A percentile compares a stretch with the other conserved stretches of the same genome.
Conservation (phyloP, 2,113 vertebrate species). For the Cephalopholis sonnerati region DNA sequence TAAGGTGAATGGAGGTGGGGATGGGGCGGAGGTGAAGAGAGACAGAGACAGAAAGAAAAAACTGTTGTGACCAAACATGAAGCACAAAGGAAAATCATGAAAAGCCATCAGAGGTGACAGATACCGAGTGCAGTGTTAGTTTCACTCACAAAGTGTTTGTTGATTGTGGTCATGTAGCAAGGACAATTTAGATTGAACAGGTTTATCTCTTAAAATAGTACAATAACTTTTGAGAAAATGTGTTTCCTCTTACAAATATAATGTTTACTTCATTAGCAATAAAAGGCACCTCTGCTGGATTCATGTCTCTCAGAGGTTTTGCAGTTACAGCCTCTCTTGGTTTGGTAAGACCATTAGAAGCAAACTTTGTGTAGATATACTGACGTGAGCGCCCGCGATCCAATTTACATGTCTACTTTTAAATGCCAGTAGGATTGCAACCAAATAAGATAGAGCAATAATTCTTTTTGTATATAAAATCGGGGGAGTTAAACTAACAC, state of each 20-base stretch:
- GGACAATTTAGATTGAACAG: not conserved
- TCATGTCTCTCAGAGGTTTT: not conserved
- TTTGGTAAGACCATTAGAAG: not conserved
- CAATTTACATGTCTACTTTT: no score
- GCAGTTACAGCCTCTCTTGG: not conserved
- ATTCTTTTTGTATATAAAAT: no score
- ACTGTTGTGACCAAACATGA: slow-evolving; percentile 7
- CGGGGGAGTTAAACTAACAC: no score
- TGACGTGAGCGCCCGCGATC: no score
- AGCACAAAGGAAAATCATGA: slow-evolving; percentile 16
- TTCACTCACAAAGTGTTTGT: slow-evolving; percentile 12
- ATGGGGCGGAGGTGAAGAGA: not conserved
- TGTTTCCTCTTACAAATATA: not conserved
- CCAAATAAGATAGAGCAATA: no score
- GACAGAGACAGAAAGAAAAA: slow-evolving; percentile 6
- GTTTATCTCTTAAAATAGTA: not conserved
- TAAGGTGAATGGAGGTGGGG: slow-evolving; percentile 1
- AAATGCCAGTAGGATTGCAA: no score
- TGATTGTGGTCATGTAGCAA: not conserved
- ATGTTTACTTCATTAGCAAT: not conserved
- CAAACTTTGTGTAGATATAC: not conserved
- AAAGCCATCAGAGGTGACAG: not conserved
- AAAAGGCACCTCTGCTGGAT: not conserved
- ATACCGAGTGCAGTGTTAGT: not conserved
- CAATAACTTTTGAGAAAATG: no score